Conservation (phyloP, 2,797 vertebrate species). For the Gymnocypris eckloni region DNA sequence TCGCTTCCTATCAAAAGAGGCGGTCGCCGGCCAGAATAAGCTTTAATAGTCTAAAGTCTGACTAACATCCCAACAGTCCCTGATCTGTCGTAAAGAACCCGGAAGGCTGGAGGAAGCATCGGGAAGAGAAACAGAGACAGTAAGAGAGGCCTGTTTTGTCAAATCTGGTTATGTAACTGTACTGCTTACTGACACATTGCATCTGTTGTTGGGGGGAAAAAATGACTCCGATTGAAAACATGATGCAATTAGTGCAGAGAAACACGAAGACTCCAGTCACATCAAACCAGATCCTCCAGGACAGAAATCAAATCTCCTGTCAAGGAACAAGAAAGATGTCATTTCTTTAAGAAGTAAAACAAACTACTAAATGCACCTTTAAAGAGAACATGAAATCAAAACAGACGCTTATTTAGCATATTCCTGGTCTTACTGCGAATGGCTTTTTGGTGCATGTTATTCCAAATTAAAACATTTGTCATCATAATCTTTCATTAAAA, state of each 20-base stretch:
- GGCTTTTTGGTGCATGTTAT: background rate
- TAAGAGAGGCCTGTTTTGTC: constrained; percentile 66
- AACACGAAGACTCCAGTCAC: constrained; percentile 74
- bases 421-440: background rate
- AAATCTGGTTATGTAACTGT: constrained; percentile 75
- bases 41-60: background rate
- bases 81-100: background rate
- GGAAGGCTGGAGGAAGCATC: background rate
- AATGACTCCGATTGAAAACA: constrained; percentile 49
- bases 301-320: constrained; percentile 60
- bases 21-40: background rate
- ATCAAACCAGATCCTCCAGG: constrained; percentile 45
- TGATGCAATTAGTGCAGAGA: constrained; percentile 73
- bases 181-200: constrained; percentile 68
- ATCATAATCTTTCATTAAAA: background rate
- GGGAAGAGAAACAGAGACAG: background rate
- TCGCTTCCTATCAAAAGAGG: background rate
- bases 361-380: background rate
- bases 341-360: background rate
- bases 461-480: background rate
- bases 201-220: constrained; percentile 67
- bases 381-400: background rate
- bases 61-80: background rate
- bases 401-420: too few species aligned
- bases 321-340: background rate